Conservation (phyloP, 2,113 vertebrate genomes). For the Psilopogon haemacephalus region DNA sequence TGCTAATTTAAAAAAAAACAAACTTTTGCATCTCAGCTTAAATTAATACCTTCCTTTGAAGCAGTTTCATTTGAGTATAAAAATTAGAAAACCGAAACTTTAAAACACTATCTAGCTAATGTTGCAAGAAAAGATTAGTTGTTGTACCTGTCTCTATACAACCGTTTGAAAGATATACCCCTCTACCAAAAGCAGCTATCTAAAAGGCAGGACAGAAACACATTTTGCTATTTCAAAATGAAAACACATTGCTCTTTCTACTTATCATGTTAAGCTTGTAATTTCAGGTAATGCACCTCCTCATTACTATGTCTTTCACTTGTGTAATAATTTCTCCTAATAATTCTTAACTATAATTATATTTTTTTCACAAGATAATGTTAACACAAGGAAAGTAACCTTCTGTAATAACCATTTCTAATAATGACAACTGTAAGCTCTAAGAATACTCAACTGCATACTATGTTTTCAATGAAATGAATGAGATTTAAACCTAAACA, state of each 20-base stretch:
- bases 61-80: not conserved
- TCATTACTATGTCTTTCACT: not conserved
- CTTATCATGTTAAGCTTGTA: not conserved
- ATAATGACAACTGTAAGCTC: not conserved
- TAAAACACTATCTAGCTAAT: not conserved
- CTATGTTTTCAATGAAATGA: not conserved
- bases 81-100: not conserved
- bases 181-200: not conserved
- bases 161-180: not conserved
- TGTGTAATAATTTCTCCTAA: not conserved
- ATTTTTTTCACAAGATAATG: slow-evolving; percentile 3
- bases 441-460: not conserved
- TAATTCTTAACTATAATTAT: not conserved
- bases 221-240: not conserved
- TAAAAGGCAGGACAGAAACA: not conserved
- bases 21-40: not conserved
- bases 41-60: not conserved
- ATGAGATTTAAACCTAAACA: not conserved
- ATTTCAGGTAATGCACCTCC: not conserved
- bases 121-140: not conserved
- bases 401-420: not conserved
- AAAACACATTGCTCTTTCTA: not conserved
- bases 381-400: not conserved
- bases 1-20: not conserved
- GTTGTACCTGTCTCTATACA: not conserved